A percentile compares a stretch with the other conserved stretches of the same genome.
Conservation (phyloP, 2,888 invertebrate species). For the Flabesymbios commensalis region DNA sequence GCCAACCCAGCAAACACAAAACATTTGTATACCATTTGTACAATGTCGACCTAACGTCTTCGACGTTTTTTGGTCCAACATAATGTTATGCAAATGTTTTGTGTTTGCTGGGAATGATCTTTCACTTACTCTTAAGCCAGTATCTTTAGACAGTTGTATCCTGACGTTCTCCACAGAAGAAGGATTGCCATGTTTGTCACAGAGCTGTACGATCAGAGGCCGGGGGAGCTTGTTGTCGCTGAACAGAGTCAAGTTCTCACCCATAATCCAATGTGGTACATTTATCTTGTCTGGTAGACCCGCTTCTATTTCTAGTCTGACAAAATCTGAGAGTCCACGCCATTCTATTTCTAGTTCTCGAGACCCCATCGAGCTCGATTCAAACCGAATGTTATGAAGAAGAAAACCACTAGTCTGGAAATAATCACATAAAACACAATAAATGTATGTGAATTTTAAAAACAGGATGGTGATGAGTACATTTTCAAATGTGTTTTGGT, state of each 20-base stretch:
- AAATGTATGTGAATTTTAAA: too few relatives aligned
- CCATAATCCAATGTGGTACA: slow-evolving; percentile 44
- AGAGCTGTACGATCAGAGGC: slow-evolving; percentile 49
- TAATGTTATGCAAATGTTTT: too few relatives aligned
- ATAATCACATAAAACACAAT: too few relatives aligned
- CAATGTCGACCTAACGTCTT: too few relatives aligned
- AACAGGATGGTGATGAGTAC: too few relatives aligned
- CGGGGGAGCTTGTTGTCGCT: slow-evolving; percentile 47
- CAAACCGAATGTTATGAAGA: slow-evolving; percentile 43
- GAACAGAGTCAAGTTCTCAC: slow-evolving; percentile 42
- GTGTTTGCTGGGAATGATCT: too few relatives aligned
- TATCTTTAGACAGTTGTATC: slow-evolving; percentile 50
- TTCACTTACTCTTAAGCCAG: slow-evolving; percentile 50
- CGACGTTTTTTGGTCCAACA: too few relatives aligned
- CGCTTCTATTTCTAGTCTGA: slow-evolving; percentile 48
- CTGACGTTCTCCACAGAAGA: slow-evolving; percentile 44
- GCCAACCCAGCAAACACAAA: too few relatives aligned
- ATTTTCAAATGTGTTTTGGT: too few relatives aligned
- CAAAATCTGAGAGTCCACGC: slow-evolving; percentile 46
- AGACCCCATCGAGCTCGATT: slow-evolving; percentile 43
- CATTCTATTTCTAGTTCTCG: slow-evolving; percentile 48
- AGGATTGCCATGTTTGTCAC: slow-evolving; percentile 51
- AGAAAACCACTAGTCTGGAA: slow-evolving; percentile 29
- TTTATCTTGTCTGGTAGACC: slow-evolving; percentile 51
- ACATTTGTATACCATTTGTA: too few relatives aligned